Evolutionary conservation across 2,113 vertebrate genomes (phyloP).

Genomic region (Electrona antarctica): DNA sequence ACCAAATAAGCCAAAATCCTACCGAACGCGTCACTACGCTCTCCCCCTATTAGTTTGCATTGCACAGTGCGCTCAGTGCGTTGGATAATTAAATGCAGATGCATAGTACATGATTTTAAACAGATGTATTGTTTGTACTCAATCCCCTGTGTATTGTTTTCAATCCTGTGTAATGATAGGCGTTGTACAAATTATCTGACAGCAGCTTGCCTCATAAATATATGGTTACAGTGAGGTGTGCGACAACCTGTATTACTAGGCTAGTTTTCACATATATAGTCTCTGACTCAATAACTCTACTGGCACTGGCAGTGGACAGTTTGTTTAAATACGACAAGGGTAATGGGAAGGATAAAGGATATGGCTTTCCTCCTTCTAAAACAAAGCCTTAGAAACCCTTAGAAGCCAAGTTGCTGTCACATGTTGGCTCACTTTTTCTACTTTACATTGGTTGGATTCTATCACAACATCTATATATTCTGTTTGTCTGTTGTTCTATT

Average conservation of each 20-base stretch:
- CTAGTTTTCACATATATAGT: constrained; percentile 14
- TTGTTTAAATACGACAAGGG: constrained; percentile 33
- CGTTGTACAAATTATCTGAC: neutral
- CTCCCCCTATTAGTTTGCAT: too few species aligned
- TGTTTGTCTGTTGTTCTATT: too few species aligned
- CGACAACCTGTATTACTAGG: neutral
- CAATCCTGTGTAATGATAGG: too few species aligned
- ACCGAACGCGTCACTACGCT: too few species aligned
- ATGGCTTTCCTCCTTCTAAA: neutral
- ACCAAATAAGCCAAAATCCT: too few species aligned
- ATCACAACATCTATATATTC: too few species aligned
- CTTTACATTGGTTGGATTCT: too few species aligned
- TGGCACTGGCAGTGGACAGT: neutral
- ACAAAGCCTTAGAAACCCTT: neutral
- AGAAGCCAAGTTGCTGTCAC: too few species aligned
- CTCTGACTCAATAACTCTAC: constrained; percentile 8
- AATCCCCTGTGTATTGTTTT: too few species aligned
- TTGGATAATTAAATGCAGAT: neutral
- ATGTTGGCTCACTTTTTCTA: too few species aligned
- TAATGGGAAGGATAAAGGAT: neutral
- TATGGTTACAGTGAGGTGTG: neutral
- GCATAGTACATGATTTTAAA: neutral
- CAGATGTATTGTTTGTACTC: neutral
- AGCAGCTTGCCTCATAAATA: neutral
- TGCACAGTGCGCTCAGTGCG: too few species aligned